A percentile compares a stretch with the other conserved stretches of the same genome.
Conservation (phyloP, 2,113 vertebrate genomes). For the Cisticola juncidis region DNA sequence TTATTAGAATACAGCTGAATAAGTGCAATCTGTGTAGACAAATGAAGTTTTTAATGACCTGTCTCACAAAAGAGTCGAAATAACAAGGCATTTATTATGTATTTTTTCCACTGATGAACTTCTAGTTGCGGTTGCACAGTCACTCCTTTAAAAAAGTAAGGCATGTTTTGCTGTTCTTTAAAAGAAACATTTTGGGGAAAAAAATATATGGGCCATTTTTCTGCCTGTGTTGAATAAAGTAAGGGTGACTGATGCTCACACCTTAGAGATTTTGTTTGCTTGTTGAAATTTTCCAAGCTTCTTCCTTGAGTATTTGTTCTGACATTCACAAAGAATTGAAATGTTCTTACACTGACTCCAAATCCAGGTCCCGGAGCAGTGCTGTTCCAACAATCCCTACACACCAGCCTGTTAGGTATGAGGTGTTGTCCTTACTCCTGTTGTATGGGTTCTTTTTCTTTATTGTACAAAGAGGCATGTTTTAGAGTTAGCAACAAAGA, state of each 20-base stretch:
- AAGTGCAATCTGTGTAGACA: constrained; percentile 59
- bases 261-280: background rate
- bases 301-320: background rate
- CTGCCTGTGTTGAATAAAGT: background rate
- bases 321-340: background rate
- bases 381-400: background rate
- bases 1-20: constrained; percentile 66
- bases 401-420: rapidly evolving
- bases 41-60: constrained; percentile 64
- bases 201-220: background rate
- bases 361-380: background rate
- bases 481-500: background rate
- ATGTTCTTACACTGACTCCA: background rate
- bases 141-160: background rate
- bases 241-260: background rate
- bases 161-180: background rate
- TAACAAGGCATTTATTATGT: constrained; percentile 41
- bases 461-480: background rate
- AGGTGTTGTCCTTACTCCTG: background rate
- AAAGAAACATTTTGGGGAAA: background rate
- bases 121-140: background rate
- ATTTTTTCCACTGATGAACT: constrained; percentile 12
- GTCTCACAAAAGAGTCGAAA: constrained; percentile 38
- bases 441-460: background rate
- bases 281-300: background rate